Conservation (phyloP, 2,888 invertebrate genomes). For the Hydraecia micacea region DNA sequence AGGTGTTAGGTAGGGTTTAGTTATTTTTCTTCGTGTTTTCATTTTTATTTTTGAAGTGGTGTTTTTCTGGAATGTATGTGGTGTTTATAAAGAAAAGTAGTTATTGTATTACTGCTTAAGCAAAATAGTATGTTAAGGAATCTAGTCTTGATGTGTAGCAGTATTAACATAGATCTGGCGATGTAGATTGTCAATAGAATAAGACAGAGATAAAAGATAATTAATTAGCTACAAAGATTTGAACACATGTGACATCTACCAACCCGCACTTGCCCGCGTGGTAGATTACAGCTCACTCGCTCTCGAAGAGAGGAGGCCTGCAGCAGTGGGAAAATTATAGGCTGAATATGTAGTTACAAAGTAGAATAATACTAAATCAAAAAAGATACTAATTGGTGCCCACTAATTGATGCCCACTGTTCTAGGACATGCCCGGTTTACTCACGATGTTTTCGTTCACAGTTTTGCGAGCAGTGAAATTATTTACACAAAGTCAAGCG, state of each 20-base stretch:
- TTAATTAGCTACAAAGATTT: no score
- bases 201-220: background rate
- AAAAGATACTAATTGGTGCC: no score
- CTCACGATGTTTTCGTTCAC: background rate
- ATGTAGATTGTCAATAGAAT: background rate
- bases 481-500: background rate
- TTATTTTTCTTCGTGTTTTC: slow-evolving; percentile 4
- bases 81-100: background rate
- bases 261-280: no score
- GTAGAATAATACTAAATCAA: no score
- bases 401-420: no score
- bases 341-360: no score
- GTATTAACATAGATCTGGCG: background rate
- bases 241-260: no score
- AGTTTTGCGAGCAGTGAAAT: background rate
- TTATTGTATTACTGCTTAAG: background rate
- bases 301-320: no score
- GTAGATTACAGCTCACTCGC: no score
- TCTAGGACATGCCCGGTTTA: no score
- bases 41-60: background rate
- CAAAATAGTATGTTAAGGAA: background rate
- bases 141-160: background rate
- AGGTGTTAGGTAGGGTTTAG: slow-evolving; percentile 9
- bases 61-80: background rate
- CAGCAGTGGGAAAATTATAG: no score